Conservation (phyloP, 2,888 invertebrate species). For the Eumerus sabulonum region DNA sequence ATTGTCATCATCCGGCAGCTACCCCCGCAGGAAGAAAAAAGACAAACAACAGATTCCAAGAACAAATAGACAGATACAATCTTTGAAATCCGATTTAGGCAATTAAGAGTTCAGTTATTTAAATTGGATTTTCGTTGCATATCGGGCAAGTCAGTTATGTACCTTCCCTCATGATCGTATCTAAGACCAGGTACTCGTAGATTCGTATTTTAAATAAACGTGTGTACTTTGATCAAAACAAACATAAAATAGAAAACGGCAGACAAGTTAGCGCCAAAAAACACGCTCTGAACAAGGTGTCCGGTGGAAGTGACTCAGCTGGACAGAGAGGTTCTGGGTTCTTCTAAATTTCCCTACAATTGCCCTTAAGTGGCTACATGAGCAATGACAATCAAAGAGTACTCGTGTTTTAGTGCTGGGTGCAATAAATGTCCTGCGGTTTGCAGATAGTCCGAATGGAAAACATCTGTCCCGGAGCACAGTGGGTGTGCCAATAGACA, state of each 20-base stretch:
- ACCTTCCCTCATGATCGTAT: too few relatives aligned
- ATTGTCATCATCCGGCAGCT: not conserved
- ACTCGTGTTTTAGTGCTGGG: constrained; percentile 24
- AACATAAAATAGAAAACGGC: not conserved
- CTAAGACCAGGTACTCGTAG: too few relatives aligned
- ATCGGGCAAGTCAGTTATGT: too few relatives aligned
- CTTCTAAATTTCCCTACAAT: constrained; percentile 41
- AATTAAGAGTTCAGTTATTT: constrained; percentile 68
- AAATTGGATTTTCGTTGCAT: constrained; percentile 59
- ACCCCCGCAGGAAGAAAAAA: constrained; percentile 23
- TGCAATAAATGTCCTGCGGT: constrained; percentile 63
- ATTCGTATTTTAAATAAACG: too few relatives aligned
- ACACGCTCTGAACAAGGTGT: constrained; percentile 48
- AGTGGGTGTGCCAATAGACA: too few relatives aligned
- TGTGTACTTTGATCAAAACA: constrained; percentile 22
- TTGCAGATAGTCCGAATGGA: constrained; percentile 4
- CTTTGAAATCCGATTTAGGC: constrained; percentile 66
- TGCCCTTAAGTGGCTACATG: constrained; percentile 51
- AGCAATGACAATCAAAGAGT: constrained; percentile 22
- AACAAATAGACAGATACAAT: constrained; percentile 61
- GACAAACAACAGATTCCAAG: too few relatives aligned
- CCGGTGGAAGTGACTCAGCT: constrained; percentile 26
- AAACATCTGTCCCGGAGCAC: constrained; percentile 53
- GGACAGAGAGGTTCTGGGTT: constrained; percentile 7
- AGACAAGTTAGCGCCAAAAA: constrained; percentile 65